Base-by-base conservation (phyloP, 2,797 vertebrate species). In the Alectoris magna region DNA sequence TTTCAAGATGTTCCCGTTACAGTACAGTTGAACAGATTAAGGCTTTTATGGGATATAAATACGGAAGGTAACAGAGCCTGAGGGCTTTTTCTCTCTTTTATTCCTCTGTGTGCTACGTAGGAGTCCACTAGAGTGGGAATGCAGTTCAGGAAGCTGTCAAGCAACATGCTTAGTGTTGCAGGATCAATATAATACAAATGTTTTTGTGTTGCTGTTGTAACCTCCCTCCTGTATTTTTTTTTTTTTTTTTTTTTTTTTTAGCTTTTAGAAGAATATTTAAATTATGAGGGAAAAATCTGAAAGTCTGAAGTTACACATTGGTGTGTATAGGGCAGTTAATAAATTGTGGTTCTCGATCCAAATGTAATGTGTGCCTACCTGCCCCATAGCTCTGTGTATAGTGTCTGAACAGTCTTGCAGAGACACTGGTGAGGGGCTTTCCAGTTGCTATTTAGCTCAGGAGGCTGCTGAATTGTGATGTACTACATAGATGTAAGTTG, bases 131-230 rank as follows among this genome's bases (percentile, higher is more conserved):
- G 31, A 27, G 24, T 8, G 19, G 56, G 24, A 49, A 6, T 31
- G 36, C 46, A 8, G 71, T 60, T 78, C 44, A 56, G 76, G 56
- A 27, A 60, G 26, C 66, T 23, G 3, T 4, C 2, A 70, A 67
- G 34, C 44, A 46, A n/a, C 0, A 0, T 8, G 31, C 11, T 68
- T 21, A 44, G 55, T 2, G 0, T 51, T 75, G 69, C 55, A 17
- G 49, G 49, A 36, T 22, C 34, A 36, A 1, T 31, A 29, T 26
- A 36, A 1, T 31, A 29, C 26, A 2, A 23, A 21, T 38, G 34
- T 11, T 34, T 87, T n/a, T 2, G 0, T 23, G 41, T 46, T 46
- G 36, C 14, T 27, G 2, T 29, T 64, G 26, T 63, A 14, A n/a
- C 16, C 31, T 84, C 49, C 63, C 9, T 78, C 26, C 10, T n/a